Percentiles rank a stretch among this genome's conserved stretches.
Evolutionary conservation across 1,140 invertebrate species (phyloP).

Genomic region (Contarinia nasturtii): DNA sequence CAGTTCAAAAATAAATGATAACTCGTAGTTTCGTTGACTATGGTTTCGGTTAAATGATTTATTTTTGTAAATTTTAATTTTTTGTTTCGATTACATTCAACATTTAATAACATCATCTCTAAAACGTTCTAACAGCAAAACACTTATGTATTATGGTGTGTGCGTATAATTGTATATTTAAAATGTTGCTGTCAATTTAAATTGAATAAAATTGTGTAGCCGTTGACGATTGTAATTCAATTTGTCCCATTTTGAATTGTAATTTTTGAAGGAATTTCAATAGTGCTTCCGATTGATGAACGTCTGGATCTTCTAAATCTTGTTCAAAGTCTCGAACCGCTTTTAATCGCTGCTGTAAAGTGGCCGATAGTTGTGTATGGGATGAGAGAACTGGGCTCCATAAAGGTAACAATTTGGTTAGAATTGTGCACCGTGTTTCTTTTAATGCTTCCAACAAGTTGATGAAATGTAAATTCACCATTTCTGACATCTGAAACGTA

Average conservation of each 20-base stretch:
- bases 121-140: no score
- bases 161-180: not conserved
- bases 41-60: no score
- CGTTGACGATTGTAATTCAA: slow-evolving; percentile 88
- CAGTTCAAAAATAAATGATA: no score
- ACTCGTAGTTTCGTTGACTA: no score
- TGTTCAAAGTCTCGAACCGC: slow-evolving; percentile 64
- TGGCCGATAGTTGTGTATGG: slow-evolving; percentile 67
- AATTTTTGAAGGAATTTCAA: slow-evolving; percentile 79
- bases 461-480: slow-evolving; percentile 93
- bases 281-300: slow-evolving; percentile 25
- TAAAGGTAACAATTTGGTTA: slow-evolving; percentile 66
- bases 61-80: no score
- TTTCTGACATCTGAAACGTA: slow-evolving; percentile 67
- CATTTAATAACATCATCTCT: no score
- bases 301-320: slow-evolving; percentile 20
- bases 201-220: slow-evolving; percentile 24
- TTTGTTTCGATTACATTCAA: no score
- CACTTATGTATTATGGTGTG: no score
- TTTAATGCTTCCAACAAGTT: slow-evolving; percentile 87
- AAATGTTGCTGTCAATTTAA: slow-evolving; percentile 7
- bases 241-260: slow-evolving; percentile 96
- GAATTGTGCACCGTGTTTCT: slow-evolving; percentile 84
- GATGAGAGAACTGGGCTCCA: slow-evolving; percentile 86
- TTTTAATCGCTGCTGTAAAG: slow-evolving; percentile 77